These are phyloP conservation scores for Genyomyrus donnyi DNA, from an alignment of 2,113 vertebrate genomes.

Conservation along the genomic window DNA sequence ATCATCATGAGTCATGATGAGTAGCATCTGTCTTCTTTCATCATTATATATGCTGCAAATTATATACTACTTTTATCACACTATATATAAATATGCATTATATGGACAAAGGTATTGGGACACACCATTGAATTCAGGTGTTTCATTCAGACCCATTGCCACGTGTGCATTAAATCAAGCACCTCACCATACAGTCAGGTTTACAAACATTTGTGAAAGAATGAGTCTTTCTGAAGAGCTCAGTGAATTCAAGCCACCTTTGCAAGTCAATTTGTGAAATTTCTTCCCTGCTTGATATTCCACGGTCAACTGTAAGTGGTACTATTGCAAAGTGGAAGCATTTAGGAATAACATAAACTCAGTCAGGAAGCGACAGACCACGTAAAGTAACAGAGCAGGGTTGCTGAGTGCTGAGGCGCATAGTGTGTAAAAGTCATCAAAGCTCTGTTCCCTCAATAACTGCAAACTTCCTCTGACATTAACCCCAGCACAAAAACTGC, in stretches of 20 bases:
- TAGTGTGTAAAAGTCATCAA: neutral
- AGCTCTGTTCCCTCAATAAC: neutral
- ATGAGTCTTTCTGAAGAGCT: neutral
- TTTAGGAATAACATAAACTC: neutral
- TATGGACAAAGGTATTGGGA: neutral
- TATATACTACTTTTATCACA: neutral
- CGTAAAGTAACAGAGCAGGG: neutral
- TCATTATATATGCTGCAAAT: neutral
- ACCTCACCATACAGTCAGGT: neutral
- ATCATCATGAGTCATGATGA: neutral
- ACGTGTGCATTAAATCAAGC: neutral
- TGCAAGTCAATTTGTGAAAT: neutral
- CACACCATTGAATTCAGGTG: neutral
- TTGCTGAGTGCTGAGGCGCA: neutral
- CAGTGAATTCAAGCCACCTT: neutral
- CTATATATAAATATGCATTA: neutral
- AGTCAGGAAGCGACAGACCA: neutral
- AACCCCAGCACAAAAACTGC: too few species aligned
- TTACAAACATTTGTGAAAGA: neutral
- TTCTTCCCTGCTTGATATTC: neutral
- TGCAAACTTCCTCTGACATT: neutral
- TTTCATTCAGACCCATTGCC: neutral
- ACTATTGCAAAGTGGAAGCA: neutral
- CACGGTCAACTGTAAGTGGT: neutral
- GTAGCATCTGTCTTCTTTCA: neutral